Conservation (phyloP, 2,113 vertebrate species). For the Psettodes erumei region DNA sequence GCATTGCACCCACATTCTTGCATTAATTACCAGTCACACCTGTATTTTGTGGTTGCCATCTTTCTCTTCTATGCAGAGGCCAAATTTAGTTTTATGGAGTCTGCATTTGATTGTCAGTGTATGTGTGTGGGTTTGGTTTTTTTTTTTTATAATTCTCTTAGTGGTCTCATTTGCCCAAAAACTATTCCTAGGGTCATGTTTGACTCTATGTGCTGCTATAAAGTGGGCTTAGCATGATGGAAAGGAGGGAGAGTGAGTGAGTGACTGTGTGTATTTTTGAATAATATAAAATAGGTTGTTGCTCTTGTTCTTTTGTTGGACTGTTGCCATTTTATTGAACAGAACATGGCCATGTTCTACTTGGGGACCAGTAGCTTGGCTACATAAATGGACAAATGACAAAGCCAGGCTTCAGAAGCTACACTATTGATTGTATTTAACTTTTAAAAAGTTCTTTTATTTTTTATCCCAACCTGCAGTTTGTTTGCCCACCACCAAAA, state of each 20-base stretch:
- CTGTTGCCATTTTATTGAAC: conserved; percentile 50
- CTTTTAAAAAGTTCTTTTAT: conserved; percentile 18
- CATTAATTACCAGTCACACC: conserved; percentile 46
- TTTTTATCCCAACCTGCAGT: conserved; percentile 47
- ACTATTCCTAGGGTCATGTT: conserved; percentile 78
- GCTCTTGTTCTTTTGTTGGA: conserved; percentile 22
- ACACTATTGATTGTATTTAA: conserved; percentile 80
- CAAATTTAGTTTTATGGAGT: conserved; percentile 40
- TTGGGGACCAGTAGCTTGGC: conserved; percentile 71
- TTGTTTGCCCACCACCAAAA: conserved; percentile 74
- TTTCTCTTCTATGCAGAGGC: conserved; percentile 63
- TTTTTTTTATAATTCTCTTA: conserved; percentile 17
- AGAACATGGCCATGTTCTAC: conserved; percentile 50
- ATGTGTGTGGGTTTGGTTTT: conserved; percentile 27
- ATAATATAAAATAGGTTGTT: not conserved
- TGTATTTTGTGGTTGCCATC: conserved; percentile 16
- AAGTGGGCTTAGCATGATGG: conserved; percentile 84
- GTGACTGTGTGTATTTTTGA: conserved; percentile 15
- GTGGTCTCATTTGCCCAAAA: conserved; percentile 85
- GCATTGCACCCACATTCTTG: conserved; percentile 21
- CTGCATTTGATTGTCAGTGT: conserved; percentile 34
- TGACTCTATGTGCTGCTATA: conserved; percentile 93
- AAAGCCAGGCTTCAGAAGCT: conserved; percentile 78
- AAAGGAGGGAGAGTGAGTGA: conserved; percentile 29
- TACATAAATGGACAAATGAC: conserved; percentile 66